Conservation (phyloP, 2,797 vertebrate genomes). For the Chrosomus eos region DNA sequence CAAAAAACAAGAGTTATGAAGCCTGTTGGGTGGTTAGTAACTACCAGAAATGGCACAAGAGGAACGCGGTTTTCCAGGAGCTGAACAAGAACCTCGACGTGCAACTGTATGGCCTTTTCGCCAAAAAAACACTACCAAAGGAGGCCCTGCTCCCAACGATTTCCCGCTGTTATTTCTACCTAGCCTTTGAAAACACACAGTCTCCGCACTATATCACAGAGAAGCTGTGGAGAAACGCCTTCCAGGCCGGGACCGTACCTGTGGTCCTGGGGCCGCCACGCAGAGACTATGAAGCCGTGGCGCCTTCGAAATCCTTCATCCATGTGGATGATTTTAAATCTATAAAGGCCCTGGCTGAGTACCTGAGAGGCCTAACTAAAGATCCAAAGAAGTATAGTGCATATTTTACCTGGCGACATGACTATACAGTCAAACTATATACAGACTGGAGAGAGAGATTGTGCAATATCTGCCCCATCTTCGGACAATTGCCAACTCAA, state of each 20-base stretch:
- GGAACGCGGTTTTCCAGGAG: conserved; percentile 76
- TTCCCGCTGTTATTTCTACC: conserved; percentile 89
- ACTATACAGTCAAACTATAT: conserved; percentile 76
- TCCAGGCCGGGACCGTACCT: conserved; percentile 81
- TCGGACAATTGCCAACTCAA: conserved; percentile 68
- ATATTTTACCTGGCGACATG: conserved; percentile 82
- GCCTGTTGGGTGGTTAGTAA: conserved; percentile 92
- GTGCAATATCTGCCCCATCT: conserved; percentile 82
- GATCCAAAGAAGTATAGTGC: conserved; percentile 76
- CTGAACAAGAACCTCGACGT: conserved; percentile 77
- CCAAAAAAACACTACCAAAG: conserved; percentile 65
- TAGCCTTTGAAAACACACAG: conserved; percentile 90
- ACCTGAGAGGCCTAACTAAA: conserved; percentile 73
- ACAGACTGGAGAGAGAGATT: conserved; percentile 86
- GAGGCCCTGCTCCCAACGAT: conserved; percentile 79
- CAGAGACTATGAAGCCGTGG: conserved; percentile 81
- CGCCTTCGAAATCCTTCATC: conserved; percentile 85
- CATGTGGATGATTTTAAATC: conserved; percentile 88
- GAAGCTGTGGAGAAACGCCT: conserved; percentile 91
- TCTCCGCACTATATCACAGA: conserved; percentile 92
- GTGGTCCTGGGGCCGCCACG: conserved; percentile 86
- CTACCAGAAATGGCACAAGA: conserved; percentile 76
- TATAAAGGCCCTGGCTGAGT: conserved; percentile 74
- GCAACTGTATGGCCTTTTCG: conserved; percentile 80
- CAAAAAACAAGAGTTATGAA: conserved; percentile 75